These are phyloP conservation scores for Lasioglossum pauxillum DNA, from an alignment of 2,888 invertebrate species.

Conservation along the genomic window DNA sequence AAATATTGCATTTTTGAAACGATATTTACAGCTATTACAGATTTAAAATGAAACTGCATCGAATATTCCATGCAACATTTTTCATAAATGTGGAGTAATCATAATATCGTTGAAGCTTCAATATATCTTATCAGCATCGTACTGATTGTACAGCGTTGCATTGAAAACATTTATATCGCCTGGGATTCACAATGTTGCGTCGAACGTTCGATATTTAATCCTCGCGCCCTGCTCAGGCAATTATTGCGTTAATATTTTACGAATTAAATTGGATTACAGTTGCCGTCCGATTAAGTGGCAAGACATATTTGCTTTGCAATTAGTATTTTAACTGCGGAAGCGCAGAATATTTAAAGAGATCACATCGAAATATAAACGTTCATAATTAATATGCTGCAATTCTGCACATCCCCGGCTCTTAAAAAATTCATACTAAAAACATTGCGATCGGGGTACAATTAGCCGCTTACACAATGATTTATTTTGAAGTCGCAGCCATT, in stretches of 20 bases:
- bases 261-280: neutral
- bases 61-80: neutral
- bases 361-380: neutral
- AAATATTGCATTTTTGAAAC: neutral
- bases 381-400: neutral
- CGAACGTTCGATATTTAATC: neutral
- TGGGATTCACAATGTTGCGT: neutral
- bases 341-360: neutral
- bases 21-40: neutral
- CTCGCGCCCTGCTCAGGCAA: neutral
- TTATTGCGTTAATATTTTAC: conserved; percentile 1
- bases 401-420: neutral
- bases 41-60: neutral
- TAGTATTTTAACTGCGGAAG: neutral
- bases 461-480: neutral
- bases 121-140: neutral
- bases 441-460: neutral
- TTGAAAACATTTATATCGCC: neutral
- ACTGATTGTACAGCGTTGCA: neutral
- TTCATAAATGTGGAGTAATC: neutral
- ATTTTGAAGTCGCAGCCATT: neutral
- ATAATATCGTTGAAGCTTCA: neutral
- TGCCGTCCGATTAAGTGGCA: neutral
- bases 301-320: neutral
- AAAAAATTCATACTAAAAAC: neutral